Evolutionary conservation across 2,888 invertebrate species (phyloP), one percentile per base, ranked within the genome.

Genomic region (Periphyllus acericola): DNA sequence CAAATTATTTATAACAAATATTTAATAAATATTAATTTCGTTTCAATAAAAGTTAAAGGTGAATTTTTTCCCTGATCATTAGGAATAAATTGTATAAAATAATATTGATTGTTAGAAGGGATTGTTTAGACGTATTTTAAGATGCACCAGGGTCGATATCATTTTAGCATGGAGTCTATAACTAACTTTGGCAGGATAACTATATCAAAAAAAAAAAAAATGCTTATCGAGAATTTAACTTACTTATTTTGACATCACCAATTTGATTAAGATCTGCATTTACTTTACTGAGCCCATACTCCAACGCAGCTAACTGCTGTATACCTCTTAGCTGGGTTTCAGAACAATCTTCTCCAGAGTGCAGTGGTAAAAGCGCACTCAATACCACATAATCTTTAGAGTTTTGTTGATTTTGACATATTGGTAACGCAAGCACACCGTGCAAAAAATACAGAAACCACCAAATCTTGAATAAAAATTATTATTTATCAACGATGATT

Each of bases 231-330:
- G 46, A 46, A 46, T 46, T 82, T 19, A 66, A 89, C 90, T 78
- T 89, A 92, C 92, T 91, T 79, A 92, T 90, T 87, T 92, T 91
- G n/a, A 91, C 90, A 74, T 91, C 91, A 76, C 90, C 90, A 1
- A 89, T 83, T 46, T 88, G 46, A n/a, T 72, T 83, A 4, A 89
- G 79, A 36, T 90, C 89, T n/a, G 89, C 79, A 83, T 90, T 90
- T 55, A 90, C 89, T 60, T 89, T 86, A 21, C 89, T 83, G 11
- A 90, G 89, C 34, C 89, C 89, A 68, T 90, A 82, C 68, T 90
- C 89, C 32, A 90, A 89, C 2, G 90, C 90, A 21, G 90, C 90
- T 52, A 89, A 84, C 82, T 90, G 90, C 71, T 90, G 90, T 68
- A 90, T 83, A 29, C 90, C 90, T 80, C 90, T 88, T 25, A 90